Conservation (phyloP, 2,113 vertebrate species). For the Pseudolaguvia tuberculata region DNA sequence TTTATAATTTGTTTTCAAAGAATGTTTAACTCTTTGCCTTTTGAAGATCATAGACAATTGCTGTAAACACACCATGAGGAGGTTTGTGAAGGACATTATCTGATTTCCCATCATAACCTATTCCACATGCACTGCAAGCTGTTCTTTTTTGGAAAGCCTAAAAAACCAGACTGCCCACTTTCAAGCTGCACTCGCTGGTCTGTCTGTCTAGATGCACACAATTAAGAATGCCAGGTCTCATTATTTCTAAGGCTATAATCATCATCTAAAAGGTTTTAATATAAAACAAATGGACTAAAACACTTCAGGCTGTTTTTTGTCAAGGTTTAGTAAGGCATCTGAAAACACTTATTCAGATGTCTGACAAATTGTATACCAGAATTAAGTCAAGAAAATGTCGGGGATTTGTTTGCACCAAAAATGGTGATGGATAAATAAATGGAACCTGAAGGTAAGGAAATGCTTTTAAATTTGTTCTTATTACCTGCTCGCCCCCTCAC, state of each 20-base stretch:
- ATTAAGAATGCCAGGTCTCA: slow-evolving; percentile 31
- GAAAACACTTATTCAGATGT: slow-evolving; percentile 36
- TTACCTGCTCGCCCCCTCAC: slow-evolving; percentile 13
- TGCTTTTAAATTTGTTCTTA: slow-evolving; percentile 21
- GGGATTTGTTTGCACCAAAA: slow-evolving; percentile 19
- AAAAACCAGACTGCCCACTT: slow-evolving; percentile 14
- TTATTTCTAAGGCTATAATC: slow-evolving; percentile 32
- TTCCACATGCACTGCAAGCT: slow-evolving; percentile 23
- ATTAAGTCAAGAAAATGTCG: slow-evolving; percentile 18
- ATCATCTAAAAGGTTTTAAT: slow-evolving; percentile 38
- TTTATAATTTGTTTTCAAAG: slow-evolving; percentile 17
- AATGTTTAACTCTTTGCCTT: slow-evolving; percentile 12
- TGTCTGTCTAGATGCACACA: slow-evolving; percentile 3
- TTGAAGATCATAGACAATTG: slow-evolving; percentile 1
- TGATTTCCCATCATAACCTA: slow-evolving; percentile 12
- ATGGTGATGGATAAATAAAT: slow-evolving; percentile 41
- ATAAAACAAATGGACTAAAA: slow-evolving; percentile 54
- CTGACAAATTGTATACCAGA: slow-evolving; percentile 46
- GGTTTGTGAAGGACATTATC: slow-evolving; percentile 26
- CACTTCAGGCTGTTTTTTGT: slow-evolving; percentile 37
- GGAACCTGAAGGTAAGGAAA: slow-evolving; percentile 23
- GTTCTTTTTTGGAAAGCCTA: slow-evolving; percentile 19
- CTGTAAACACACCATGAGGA: slow-evolving; percentile 21
- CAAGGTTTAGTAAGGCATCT: slow-evolving; percentile 43
- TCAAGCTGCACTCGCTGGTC: slow-evolving; percentile 10